phyloP scores from a whole-genome alignment of 2,113 vertebrate species.

The Nyctibius bracteatus region DNA sequence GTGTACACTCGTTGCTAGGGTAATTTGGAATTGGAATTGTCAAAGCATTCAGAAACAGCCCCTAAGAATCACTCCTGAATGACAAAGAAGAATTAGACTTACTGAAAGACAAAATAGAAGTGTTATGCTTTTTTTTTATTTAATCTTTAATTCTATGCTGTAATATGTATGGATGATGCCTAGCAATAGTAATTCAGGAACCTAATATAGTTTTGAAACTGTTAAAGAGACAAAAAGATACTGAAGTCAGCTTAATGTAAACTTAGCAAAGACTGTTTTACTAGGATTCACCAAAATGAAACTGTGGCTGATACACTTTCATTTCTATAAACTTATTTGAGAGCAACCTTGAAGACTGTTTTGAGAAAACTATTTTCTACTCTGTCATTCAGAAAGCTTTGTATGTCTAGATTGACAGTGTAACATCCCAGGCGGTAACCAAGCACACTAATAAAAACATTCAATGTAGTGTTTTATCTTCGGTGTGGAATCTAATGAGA shows the following conservation, averaged over 20 bases:
- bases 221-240: background rate
- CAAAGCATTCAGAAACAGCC: background rate
- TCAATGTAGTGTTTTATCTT: background rate
- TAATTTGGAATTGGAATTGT: background rate
- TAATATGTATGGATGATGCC: background rate
- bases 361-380: background rate
- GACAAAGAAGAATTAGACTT: background rate
- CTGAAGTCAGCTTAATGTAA: background rate
- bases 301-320: background rate
- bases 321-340: background rate
- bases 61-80: background rate
- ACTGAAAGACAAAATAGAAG: background rate
- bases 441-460: background rate
- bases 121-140: background rate
- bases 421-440: background rate
- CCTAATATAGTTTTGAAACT: background rate
- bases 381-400: background rate
- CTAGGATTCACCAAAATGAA: background rate
- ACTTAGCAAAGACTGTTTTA: background rate
- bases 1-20: background rate
- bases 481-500: background rate
- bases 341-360: background rate
- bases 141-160: background rate
- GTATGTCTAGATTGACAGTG: background rate
- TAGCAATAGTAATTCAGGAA: background rate